Conservation (phyloP, 2,888 invertebrate species). For the Watsonalla binaria region DNA sequence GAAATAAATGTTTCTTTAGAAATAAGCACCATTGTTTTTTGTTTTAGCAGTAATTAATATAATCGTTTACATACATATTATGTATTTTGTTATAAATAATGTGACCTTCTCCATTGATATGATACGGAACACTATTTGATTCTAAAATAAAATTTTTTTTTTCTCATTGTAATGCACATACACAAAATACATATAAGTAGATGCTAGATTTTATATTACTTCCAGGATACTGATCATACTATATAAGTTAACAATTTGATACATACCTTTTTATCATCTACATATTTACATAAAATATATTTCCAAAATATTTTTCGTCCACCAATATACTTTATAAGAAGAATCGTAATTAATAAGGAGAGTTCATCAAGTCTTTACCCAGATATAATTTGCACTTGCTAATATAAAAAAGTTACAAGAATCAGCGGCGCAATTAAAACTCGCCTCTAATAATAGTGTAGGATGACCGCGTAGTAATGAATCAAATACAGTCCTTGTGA, state of each 20-base stretch:
- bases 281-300: conserved; percentile 63
- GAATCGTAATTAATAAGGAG: conserved; percentile 13
- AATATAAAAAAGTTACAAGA: conserved; percentile 12
- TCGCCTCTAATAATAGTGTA: background rate
- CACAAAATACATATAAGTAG: background rate
- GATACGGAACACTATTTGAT: background rate
- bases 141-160: background rate
- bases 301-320: conserved; percentile 60
- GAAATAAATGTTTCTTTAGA: background rate
- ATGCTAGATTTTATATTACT: conserved; percentile 17
- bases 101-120: background rate
- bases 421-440: background rate
- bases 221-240: conserved; percentile 46
- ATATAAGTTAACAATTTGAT: conserved; percentile 62
- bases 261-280: conserved; percentile 46
- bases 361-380: conserved; percentile 22
- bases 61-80: background rate
- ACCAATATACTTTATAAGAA: conserved; percentile 35
- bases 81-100: background rate
- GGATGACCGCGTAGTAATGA: background rate
- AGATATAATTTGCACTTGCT: conserved; percentile 25
- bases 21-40: too few species aligned
- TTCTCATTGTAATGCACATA: background rate
- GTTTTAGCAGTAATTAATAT: too few species aligned
- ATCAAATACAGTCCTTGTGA: conserved; percentile 24